Evolutionary conservation across 2,888 invertebrate species (phyloP).

Genomic region (Oligia fasciuncula): DNA sequence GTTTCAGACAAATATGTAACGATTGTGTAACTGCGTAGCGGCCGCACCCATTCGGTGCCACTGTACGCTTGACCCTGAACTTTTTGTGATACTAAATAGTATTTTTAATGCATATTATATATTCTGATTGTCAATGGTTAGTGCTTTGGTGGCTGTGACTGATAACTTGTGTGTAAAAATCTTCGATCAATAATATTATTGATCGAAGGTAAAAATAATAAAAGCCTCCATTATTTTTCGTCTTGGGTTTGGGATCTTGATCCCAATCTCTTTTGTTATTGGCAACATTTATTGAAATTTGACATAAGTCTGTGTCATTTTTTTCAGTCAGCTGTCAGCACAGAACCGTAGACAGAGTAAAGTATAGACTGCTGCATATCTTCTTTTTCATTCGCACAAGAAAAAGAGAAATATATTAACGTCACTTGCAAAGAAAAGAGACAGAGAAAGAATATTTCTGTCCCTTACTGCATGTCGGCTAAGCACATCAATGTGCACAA

Average conservation of each 20-base stretch:
- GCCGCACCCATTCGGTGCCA: not conserved
- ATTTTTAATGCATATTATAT: not conserved
- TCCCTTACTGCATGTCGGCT: too few relatives aligned
- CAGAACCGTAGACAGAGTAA: too few relatives aligned
- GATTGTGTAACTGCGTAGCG: conserved; percentile 3
- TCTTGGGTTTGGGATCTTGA: not conserved
- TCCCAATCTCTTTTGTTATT: not conserved
- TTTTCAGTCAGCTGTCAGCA: not conserved
- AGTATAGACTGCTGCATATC: too few relatives aligned
- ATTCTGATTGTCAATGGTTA: not conserved
- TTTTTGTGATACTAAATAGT: not conserved
- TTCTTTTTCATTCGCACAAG: too few relatives aligned
- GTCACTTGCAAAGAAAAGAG: too few relatives aligned
- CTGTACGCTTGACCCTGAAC: conserved; percentile 20
- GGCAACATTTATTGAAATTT: not conserved
- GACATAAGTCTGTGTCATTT: not conserved
- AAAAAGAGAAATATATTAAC: too few relatives aligned
- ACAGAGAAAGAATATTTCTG: too few relatives aligned
- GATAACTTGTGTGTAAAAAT: not conserved
- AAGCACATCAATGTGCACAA: too few relatives aligned
- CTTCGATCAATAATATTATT: too few relatives aligned
- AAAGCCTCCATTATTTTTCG: not conserved
- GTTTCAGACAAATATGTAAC: not conserved
- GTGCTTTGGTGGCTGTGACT: not conserved
- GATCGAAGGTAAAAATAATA: too few relatives aligned